Evolutionary conservation across 2,797 vertebrate genomes (phyloP), one percentile per base, ranked within the genome.

Genomic region (Podarcis siculus): DNA sequence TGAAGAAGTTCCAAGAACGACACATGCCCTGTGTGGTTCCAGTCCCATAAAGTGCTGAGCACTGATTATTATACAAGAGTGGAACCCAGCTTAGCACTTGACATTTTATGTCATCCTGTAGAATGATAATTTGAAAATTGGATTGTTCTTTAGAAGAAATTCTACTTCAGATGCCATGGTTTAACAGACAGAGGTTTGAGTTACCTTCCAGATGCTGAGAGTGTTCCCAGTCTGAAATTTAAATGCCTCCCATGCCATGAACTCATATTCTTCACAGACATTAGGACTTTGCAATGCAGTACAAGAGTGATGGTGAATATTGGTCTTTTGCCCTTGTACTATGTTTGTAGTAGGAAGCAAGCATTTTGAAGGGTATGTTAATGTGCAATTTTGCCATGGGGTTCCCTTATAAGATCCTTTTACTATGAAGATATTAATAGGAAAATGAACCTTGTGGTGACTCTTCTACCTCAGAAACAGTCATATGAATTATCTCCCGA

Each of bases 161-260:
- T 90, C 93, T 89, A 94, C 92, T 92, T 94, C 87, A 79, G 93
- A 92, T 93, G 89, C 85, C 91, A 92, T 94, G 95, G 90, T 90
- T 86, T 95, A 95, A 91, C 88, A 42, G 89, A 81, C 72, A 89
- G 92, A 93, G 17, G 17, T 92, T 95, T 93, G 80, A 92, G 91
- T 92, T 92, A 84, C 92, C 78, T 90, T 93, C 39, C 72, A 89
- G 81, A 92, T 92, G 79, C 82, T 93, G 88, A 91, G 90, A 89
- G 94, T 93, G 87, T 92, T 91, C 87, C 93, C 91, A 86, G 91
- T 92, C 76, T 90, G 91, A 95, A 89, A 90, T 93, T 90, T 83
- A 78, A 83, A 90, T 95, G 39, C 85, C 91, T 91, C 94, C 92
- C 49, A 55, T 55, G 91, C 93, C 94, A 94, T 94, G 93, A 92